Conservation (phyloP, 2,888 invertebrate genomes). For the Amblyjoppa proteus region DNA sequence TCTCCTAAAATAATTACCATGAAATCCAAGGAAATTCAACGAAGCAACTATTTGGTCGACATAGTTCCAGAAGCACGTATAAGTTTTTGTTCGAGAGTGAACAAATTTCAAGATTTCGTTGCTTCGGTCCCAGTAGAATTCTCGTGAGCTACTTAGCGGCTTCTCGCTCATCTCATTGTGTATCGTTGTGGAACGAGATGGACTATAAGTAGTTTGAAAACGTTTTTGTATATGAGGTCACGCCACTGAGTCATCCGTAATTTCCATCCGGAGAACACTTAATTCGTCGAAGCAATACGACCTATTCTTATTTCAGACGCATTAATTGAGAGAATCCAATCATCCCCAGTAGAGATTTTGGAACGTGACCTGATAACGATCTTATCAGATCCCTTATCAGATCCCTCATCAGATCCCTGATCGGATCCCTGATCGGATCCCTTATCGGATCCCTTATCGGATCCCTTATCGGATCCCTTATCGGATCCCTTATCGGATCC, state of each 20-base stretch:
- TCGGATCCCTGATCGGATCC: too few species aligned
- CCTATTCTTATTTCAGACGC: not conserved
- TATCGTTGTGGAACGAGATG: not conserved
- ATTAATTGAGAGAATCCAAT: not conserved
- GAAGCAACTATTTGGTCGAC: not conserved
- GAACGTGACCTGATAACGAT: too few species aligned
- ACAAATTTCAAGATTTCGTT: conserved; percentile 20
- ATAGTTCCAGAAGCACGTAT: not conserved
- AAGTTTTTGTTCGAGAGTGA: not conserved
- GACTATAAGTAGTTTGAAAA: not conserved
- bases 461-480: too few species aligned
- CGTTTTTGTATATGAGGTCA: not conserved
- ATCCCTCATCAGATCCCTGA: too few species aligned
- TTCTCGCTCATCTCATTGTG: conserved; percentile 25
- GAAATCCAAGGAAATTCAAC: not conserved
- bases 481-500: not conserved
- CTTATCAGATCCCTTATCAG: too few species aligned
- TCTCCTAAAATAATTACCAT: not conserved
- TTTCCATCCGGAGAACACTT: not conserved
- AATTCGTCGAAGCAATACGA: not conserved
- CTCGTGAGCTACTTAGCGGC: conserved; percentile 26
- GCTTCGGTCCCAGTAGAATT: conserved; percentile 4
- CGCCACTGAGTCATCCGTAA: not conserved
- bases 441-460: too few species aligned
- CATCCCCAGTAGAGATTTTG: too few species aligned